phyloP scores from a whole-genome alignment of 2,113 vertebrate species.

The Alouatta palliata region DNA sequence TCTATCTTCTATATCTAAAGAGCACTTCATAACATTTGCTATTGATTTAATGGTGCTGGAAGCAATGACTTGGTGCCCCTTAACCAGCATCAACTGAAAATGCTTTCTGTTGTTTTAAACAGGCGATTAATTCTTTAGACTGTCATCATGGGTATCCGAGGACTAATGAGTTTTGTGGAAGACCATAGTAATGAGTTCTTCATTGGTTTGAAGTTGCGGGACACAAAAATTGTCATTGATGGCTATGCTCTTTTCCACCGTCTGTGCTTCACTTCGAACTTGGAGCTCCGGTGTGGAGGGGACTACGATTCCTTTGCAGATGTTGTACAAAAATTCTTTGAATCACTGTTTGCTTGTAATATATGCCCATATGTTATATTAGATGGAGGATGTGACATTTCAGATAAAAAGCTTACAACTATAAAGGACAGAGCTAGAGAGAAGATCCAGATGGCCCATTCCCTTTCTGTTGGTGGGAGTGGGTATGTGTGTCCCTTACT shows the following conservation, averaged over 20 bases:
- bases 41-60: neutral
- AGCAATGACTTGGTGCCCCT: neutral
- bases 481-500: conserved; percentile 90
- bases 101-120: conserved; percentile 42
- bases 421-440: conserved; percentile 87
- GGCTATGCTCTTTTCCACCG: conserved; percentile 92
- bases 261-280: conserved; percentile 88
- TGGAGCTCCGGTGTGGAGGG: conserved; percentile 90
- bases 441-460: conserved; percentile 88
- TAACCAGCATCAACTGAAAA: neutral
- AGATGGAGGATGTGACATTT: conserved; percentile 92
- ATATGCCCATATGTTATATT: conserved; percentile 92
- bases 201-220: conserved; percentile 86
- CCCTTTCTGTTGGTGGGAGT: conserved; percentile 83
- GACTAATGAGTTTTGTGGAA: conserved; percentile 89
- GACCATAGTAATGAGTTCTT: conserved; percentile 88
- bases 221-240: conserved; percentile 91
- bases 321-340: conserved; percentile 87
- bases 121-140: conserved; percentile 25
- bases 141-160: conserved; percentile 90
- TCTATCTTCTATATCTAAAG: neutral
- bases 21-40: neutral
- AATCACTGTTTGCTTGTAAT: conserved; percentile 85
- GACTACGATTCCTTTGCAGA: conserved; percentile 90
- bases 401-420: conserved; percentile 91